Conservation (phyloP, 2,797 vertebrate genomes). For the Notamacropus eugenii region DNA sequence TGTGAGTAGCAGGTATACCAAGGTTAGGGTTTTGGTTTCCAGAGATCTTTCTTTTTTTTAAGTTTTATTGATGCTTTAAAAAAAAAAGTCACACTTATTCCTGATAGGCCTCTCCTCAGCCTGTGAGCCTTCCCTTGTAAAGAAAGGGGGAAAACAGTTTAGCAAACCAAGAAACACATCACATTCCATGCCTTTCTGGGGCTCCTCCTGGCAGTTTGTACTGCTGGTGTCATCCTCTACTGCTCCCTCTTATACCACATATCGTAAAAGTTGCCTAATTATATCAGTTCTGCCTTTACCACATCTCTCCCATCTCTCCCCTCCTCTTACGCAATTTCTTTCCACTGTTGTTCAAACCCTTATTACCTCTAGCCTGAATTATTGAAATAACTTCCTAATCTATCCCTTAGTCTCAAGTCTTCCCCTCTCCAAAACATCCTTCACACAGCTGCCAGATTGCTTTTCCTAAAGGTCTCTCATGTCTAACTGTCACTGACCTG, state of each 20-base stretch:
- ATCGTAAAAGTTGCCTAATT: neutral
- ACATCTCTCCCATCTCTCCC: neutral
- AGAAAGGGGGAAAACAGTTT: neutral
- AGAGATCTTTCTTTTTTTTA: neutral
- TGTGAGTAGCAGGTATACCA: neutral
- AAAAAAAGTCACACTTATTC: neutral
- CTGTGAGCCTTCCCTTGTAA: neutral
- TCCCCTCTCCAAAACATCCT: neutral
- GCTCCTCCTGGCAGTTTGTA: neutral
- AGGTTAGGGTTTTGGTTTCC: neutral
- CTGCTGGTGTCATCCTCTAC: neutral
- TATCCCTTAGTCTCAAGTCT: neutral
- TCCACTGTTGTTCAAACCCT: neutral
- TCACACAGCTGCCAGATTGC: neutral
- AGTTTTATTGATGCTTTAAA: neutral
- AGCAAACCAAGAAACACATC: neutral
- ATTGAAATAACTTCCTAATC: neutral
- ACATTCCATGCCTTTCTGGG: neutral
- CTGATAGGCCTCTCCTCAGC: too few species aligned
- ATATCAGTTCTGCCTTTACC: neutral
- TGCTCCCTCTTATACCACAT: neutral
- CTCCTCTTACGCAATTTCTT: neutral
- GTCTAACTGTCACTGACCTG: neutral
- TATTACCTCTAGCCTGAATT: neutral
- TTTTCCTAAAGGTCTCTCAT: neutral